Base-by-base conservation (phyloP, 2,797 vertebrate species). In the Decapterus maruadsi region DNA sequence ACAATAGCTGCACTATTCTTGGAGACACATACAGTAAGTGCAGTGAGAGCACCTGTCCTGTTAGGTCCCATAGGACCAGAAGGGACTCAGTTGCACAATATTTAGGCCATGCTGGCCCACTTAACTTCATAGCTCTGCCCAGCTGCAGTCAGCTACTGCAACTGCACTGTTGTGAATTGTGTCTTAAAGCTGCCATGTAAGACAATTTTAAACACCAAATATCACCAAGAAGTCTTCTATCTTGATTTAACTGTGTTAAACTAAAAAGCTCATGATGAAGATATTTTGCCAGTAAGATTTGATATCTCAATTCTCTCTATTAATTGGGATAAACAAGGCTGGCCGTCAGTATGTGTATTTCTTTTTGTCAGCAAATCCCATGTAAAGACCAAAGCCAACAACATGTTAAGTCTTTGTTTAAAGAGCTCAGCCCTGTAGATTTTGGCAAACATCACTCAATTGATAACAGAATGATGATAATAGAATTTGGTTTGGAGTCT, bases 41-140 rank as follows among this genome's bases (percentile, higher is more conserved):
- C 75, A 68, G 59, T 36, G 42, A 22, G 50, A 74, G 59, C 82
- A 75, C 75, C 83, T 87, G 80, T 81, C 63, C 68, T 66, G 22
- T 45, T 14, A 0, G 1, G 17, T 86, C 87, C 82, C 83, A 16
- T 1, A 72, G 82, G 87, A 77, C 42, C 9, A 1, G 1, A 13
- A 26, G n/a, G n/a, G 16, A 58, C 34, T 29, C 53, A 12, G 70
- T 51, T 84, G 38, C 68, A 61, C 51, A 73, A 60, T 63, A 77
- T 85, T 61, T 60, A 58, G 84, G 81, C 68, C 78, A 64, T 0
- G 58, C 68, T 83, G 87, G 57, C 90, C 90, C 84, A 84, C 63
- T 90, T 91, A 56, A 60, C 60, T 45, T 68, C 63, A 40, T 40
- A 12, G 57, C 57, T 51, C 71, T 29, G 42, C 55, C 55, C 68